These are phyloP conservation scores for Heliconius congener DNA, from an alignment of 1,140 invertebrate species.

Conservation along the genomic window DNA sequence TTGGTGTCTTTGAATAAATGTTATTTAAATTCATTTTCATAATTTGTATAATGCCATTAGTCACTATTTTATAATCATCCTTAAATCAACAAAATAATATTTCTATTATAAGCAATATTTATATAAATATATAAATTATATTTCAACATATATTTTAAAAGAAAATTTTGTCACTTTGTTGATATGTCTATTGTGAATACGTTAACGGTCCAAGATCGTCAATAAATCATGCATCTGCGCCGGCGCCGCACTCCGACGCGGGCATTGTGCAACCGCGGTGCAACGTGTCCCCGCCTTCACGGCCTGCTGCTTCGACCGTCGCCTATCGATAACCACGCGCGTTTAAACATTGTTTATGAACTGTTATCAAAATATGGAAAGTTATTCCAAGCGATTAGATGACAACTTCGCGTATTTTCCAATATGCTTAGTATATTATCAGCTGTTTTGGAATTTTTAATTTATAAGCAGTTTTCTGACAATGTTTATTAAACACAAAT, in stretches of 20 bases:
- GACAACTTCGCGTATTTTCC: neutral
- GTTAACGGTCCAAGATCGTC: slow-evolving; percentile 35
- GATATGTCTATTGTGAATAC: slow-evolving; percentile 31
- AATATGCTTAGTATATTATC: neutral
- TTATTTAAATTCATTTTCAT: neutral
- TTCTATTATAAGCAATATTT: neutral
- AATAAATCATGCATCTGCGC: slow-evolving; percentile 51
- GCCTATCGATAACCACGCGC: slow-evolving; percentile 32
- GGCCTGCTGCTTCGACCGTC: slow-evolving; percentile 44
- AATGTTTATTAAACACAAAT: neutral
- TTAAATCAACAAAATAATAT: too few species aligned
- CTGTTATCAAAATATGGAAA: slow-evolving; percentile 15
- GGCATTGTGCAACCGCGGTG: slow-evolving; percentile 40
- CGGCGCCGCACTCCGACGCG: slow-evolving; percentile 43
- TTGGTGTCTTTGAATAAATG: too few species aligned
- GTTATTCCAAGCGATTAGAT: too few species aligned
- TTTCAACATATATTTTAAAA: neutral
- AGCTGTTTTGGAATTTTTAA: neutral
- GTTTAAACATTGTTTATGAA: slow-evolving; percentile 17
- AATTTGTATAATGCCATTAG: neutral
- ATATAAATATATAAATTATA: neutral
- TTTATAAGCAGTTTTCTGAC: neutral
- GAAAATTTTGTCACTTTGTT: slow-evolving; percentile 22
- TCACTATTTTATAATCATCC: too few species aligned
- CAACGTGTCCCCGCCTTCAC: slow-evolving; percentile 58